Evolutionary conservation across 2,797 vertebrate genomes (phyloP).

Genomic region (Xenops minutus): DNA sequence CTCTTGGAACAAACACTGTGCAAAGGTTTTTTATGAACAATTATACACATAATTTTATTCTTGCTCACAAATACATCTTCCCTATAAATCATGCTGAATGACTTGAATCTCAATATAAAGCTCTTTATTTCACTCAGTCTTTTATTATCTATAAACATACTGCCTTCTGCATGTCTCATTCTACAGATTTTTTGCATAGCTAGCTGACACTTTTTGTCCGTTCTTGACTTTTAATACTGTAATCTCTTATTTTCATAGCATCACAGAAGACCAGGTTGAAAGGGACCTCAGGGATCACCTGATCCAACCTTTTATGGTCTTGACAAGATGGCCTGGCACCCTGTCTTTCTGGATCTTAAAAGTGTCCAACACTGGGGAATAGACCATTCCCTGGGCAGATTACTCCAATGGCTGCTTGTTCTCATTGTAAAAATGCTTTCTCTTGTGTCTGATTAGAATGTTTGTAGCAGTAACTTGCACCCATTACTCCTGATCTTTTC

Average conservation of each 20-base stretch:
- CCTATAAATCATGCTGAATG: neutral
- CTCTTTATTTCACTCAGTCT: neutral
- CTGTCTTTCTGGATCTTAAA: neutral
- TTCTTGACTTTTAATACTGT: neutral
- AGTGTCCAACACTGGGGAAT: neutral
- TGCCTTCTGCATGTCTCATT: neutral
- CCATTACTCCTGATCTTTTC: neutral
- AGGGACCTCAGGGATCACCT: neutral
- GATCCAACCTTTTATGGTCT: neutral
- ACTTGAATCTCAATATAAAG: neutral
- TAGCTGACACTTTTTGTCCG: neutral
- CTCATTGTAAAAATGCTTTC: neutral
- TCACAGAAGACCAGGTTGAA: neutral
- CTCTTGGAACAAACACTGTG: neutral
- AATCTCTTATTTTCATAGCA: neutral
- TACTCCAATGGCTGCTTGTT: neutral
- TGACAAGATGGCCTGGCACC: neutral
- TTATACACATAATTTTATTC: neutral
- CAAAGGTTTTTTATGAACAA: neutral
- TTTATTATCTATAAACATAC: neutral
- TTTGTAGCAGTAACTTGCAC: neutral
- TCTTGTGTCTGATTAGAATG: neutral
- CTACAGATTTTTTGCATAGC: neutral
- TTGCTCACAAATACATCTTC: neutral
- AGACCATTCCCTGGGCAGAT: neutral